Evolutionary conservation across 1,140 invertebrate genomes (phyloP).

Genomic region (Bombus balteatus): DNA sequence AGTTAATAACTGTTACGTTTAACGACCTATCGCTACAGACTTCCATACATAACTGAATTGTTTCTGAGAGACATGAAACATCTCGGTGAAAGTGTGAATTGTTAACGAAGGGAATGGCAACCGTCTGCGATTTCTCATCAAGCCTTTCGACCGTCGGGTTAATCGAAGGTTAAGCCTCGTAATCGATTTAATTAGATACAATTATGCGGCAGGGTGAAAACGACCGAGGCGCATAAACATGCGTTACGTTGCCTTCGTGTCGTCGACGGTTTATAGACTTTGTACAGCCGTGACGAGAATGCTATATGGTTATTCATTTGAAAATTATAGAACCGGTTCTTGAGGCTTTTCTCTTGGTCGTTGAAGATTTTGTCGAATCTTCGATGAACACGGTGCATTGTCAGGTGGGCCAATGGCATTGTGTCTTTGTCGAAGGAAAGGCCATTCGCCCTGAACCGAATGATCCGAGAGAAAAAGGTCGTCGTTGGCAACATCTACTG

Average conservation of each 20-base stretch:
- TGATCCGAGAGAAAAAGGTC: conserved; percentile 28
- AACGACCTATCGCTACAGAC: background rate
- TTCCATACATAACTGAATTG: background rate
- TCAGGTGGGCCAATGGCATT: conserved; percentile 50
- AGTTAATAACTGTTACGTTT: background rate
- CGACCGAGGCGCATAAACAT: conserved; percentile 5
- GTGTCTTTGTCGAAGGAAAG: conserved; percentile 51
- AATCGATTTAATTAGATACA: conserved; percentile 47
- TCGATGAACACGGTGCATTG: conserved; percentile 45
- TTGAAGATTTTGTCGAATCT: conserved; percentile 54
- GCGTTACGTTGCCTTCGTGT: conserved; percentile 6
- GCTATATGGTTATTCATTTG: conserved; percentile 53
- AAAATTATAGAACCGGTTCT: conserved; percentile 66
- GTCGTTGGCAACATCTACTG: conserved; percentile 47
- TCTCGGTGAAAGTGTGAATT: conserved; percentile 20
- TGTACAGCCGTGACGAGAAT: background rate
- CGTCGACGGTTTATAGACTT: conserved; percentile 1
- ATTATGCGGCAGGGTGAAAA: conserved; percentile 36
- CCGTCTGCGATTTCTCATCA: conserved; percentile 2
- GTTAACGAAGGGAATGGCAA: background rate
- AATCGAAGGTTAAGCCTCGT: conserved; percentile 34
- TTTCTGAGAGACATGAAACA: background rate
- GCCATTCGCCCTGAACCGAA: conserved; percentile 29
- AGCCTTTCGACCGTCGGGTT: conserved; percentile 19
- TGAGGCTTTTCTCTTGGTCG: conserved; percentile 19